phyloP scores from a whole-genome alignment of 2,113 vertebrate genomes.

The Sylvia atricapilla region DNA sequence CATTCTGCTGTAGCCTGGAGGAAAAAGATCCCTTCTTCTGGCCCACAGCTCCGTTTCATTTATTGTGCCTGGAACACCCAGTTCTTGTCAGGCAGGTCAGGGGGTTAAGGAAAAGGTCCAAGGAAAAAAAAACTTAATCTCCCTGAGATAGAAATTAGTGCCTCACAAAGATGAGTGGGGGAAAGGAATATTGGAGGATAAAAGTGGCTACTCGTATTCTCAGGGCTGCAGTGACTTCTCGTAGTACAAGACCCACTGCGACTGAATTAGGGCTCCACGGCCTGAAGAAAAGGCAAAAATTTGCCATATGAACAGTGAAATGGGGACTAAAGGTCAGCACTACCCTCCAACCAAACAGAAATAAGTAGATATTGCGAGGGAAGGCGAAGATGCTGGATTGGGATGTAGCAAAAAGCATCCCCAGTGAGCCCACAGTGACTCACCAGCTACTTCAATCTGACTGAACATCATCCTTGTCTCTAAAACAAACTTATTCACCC shows the following conservation, averaged over 20 bases:
- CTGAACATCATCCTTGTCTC: background rate
- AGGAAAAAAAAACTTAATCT: background rate
- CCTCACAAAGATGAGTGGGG: background rate
- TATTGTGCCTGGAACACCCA: constrained; percentile 17
- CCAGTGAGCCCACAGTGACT: background rate
- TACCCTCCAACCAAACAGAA: background rate
- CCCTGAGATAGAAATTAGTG: background rate
- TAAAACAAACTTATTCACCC: background rate
- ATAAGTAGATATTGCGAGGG: background rate
- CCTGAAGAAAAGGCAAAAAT: background rate
- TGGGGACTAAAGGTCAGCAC: background rate
- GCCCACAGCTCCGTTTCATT: background rate
- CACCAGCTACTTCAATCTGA: fast-evolving
- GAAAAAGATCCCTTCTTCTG: background rate
- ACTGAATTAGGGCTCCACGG: background rate
- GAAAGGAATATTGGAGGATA: background rate
- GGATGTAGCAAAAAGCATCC: background rate
- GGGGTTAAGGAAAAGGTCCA: constrained; percentile 19
- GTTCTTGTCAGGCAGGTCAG: constrained; percentile 22
- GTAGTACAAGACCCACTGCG: background rate
- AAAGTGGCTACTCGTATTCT: background rate
- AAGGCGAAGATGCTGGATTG: background rate
- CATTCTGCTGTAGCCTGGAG: background rate
- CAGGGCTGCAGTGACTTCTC: background rate
- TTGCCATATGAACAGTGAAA: background rate